Conservation (phyloP, 2,797 vertebrate genomes). For the Dendrocincla fuliginosa region DNA sequence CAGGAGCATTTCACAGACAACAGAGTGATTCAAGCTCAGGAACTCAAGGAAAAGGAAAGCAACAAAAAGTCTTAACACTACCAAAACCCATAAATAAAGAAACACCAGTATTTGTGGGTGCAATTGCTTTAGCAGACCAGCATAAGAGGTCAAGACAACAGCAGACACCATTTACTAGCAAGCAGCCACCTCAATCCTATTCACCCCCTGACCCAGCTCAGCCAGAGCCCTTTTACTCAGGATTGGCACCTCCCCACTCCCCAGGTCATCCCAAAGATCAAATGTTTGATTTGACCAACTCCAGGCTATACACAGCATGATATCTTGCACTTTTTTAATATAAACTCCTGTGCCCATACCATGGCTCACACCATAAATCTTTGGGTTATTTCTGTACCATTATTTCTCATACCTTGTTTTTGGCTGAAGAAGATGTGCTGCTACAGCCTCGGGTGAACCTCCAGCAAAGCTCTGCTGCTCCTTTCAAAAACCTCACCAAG, state of each 20-base stretch:
- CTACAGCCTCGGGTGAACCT: accelerated
- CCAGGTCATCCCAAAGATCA: not conserved
- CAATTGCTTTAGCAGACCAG: not conserved
- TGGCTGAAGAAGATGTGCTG: accelerated
- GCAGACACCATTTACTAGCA: accelerated
- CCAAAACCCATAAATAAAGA: not conserved
- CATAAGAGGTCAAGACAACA: accelerated
- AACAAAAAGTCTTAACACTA: not conserved
- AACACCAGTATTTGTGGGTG: accelerated
- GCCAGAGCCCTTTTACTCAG: not conserved
- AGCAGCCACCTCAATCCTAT: accelerated
- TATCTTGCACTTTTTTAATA: not conserved
- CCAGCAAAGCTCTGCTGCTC: accelerated
- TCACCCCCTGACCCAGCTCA: not conserved
- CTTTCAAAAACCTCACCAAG: accelerated
- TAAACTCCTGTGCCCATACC: accelerated
- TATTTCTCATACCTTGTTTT: not conserved
- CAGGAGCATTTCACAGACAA: not conserved
- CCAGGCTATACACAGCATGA: accelerated
- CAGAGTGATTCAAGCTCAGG: not conserved
- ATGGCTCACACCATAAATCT: not conserved
- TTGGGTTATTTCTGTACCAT: accelerated
- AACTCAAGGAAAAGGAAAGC: too few species aligned
- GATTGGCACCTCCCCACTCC: not conserved
- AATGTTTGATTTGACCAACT: not conserved